Evolutionary conservation across 2,888 invertebrate genomes (phyloP).

Genomic region (Stenodera caucasica): DNA sequence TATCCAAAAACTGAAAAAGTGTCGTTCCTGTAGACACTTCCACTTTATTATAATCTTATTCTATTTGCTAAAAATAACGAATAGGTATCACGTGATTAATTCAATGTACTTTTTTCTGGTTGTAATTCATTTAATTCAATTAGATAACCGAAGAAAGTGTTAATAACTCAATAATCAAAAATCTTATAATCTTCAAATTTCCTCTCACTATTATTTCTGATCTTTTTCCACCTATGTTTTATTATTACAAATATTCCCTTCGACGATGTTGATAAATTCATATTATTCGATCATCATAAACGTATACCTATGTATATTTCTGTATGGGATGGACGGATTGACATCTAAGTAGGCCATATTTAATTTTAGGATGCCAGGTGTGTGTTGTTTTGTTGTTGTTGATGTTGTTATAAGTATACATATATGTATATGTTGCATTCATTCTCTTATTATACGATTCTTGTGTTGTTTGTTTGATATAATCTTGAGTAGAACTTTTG

Average conservation of each 20-base stretch:
- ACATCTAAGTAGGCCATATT: conserved; percentile 47
- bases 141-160: neutral
- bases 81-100: neutral
- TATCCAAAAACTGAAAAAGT: neutral
- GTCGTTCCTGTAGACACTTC: conserved; percentile 5
- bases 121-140: neutral
- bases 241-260: too few relatives aligned
- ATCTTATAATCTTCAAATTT: neutral
- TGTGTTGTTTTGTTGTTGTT: conserved; percentile 21
- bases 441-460: neutral
- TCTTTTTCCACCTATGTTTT: neutral
- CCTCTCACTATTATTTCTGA: neutral
- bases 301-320: too few relatives aligned
- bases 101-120: neutral
- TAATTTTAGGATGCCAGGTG: conserved; percentile 49
- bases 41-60: neutral
- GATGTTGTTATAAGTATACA: neutral
- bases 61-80: conserved; percentile 1
- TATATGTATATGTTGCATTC: conserved; percentile 1
- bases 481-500: conserved; percentile 11
- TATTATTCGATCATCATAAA: too few relatives aligned
- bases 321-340: neutral
- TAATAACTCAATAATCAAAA: neutral
- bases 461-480: neutral
- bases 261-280: neutral